A percentile compares a stretch with the other conserved stretches of the same genome.
Evolutionary conservation across 2,888 invertebrate species (phyloP).

Genomic region (Omphaloscelis lunosa): DNA sequence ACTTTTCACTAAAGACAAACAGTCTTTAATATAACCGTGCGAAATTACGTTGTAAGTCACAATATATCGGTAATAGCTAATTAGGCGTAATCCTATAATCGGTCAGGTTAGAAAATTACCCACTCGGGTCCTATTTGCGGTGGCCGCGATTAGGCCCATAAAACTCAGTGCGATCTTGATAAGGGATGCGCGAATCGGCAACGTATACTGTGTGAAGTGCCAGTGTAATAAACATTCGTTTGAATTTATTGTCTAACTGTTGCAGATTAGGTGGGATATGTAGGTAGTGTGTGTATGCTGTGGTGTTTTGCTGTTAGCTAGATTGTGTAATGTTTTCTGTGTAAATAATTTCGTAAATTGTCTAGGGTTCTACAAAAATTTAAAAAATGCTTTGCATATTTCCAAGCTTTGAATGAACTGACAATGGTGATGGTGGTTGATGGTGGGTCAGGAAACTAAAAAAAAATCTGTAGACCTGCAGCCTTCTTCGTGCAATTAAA

Average conservation of each 20-base stretch:
- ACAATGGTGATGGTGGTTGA: background rate
- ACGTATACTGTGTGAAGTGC: slow-evolving; percentile 60
- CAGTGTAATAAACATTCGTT: slow-evolving; percentile 67
- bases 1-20: slow-evolving; percentile 54
- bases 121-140: slow-evolving; percentile 89
- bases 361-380: no score
- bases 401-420: background rate
- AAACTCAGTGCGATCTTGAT: slow-evolving; percentile 89
- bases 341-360: background rate
- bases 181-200: slow-evolving; percentile 87
- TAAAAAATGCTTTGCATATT: background rate
- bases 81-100: slow-evolving; percentile 90
- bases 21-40: slow-evolving; percentile 60
- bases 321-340: slow-evolving; percentile 6
- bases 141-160: slow-evolving; percentile 88
- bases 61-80: slow-evolving; percentile 89
- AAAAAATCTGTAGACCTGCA: background rate
- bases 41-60: slow-evolving; percentile 77
- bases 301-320: slow-evolving; percentile 8
- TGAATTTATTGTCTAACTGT: slow-evolving; percentile 67
- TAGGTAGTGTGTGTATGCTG: slow-evolving; percentile 37
- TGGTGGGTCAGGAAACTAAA: no score
- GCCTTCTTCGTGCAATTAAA: background rate
- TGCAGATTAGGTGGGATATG: slow-evolving; percentile 50
- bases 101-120: slow-evolving; percentile 89